Percentiles rank a stretch among this genome's conserved stretches.
Conservation (phyloP, 2,888 invertebrate genomes). For the Leucophenga montana region DNA sequence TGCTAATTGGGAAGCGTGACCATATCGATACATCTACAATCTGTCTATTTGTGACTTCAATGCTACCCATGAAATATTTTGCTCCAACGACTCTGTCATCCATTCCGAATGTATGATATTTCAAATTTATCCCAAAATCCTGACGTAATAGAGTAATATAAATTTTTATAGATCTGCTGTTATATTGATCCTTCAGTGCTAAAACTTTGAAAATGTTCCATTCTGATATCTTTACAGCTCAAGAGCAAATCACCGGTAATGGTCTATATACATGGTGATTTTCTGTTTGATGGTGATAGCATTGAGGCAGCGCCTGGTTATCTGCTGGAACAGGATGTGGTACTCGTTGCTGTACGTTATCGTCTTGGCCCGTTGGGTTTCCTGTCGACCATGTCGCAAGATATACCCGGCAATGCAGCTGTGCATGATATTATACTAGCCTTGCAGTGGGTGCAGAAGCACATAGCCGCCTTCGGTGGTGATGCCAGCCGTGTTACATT, state of each 20-base stretch:
- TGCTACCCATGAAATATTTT: too few relatives aligned
- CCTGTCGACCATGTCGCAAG: conserved; percentile 74
- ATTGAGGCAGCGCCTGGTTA: conserved; percentile 70
- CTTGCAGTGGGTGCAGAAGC: conserved; percentile 74
- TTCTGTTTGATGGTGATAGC: conserved; percentile 70
- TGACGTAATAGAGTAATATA: too few relatives aligned
- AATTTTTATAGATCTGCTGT: too few relatives aligned
- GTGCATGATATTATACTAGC: conserved; percentile 74
- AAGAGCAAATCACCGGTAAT: conserved; percentile 69
- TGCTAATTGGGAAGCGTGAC: too few relatives aligned
- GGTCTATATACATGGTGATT: conserved; percentile 74
- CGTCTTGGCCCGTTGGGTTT: conserved; percentile 75
- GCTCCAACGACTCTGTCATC: too few relatives aligned
- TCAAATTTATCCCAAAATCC: too few relatives aligned
- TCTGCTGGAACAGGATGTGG: conserved; percentile 73
- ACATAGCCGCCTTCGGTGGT: conserved; percentile 75
- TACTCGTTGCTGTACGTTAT: conserved; percentile 74
- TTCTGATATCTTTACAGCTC: conserved; percentile 48
- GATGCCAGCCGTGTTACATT: conserved; percentile 74
- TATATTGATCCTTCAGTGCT: background rate
- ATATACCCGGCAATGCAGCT: conserved; percentile 76
- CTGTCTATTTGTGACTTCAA: too few relatives aligned
- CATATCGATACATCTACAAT: too few relatives aligned
- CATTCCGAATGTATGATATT: too few relatives aligned
- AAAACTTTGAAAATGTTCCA: background rate